Base-by-base conservation (phyloP, 2,113 vertebrate species). In the Oncorhynchus tshawytscha region DNA sequence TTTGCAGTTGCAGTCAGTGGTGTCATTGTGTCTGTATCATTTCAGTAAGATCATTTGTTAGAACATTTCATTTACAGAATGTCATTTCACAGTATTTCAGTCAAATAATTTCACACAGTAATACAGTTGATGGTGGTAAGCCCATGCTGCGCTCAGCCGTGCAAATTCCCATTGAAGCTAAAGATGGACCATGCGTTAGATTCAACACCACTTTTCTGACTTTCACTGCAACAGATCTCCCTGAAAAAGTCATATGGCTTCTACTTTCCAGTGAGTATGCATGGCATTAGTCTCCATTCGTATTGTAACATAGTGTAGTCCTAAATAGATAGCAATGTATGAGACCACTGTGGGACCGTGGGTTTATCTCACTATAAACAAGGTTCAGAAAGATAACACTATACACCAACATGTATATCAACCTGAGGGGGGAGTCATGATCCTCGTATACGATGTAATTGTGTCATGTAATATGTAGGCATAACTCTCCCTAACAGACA, bases 111-210 rank as follows among this genome's bases (percentile, higher is more conserved):
- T 62, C 59, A n/a, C 59, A 62, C 59, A 57, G 54, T 57, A 15
- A 62, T 62, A 22, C 34, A 83, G 62, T 78, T 75, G 80, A 89
- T 83, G 85, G 81, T 78, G 70, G 54, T 68, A 76, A 72, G 86
- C 84, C 76, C 87, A 88, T 89, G 90, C 87, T 82, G 79, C 79
- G 22, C 75, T 80, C 78, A 82, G 88, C 85, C 84, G 78, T 82
- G 84, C 86, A 71, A 54, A 54, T 54, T 54, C 4, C 51, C 51
- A 54, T 54, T 20, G 76, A 78, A 87, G 78, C 76, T 69, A 45
- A 81, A 77, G 79, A 34, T 34, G 7, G 80, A 77, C 71, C 85
- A 88, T 84, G 84, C 84, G 74, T 77, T 2, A 76, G 78, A 79
- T 48, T 78, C 73, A 82, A 34, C 51, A 54, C 49, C 49, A 51